These are phyloP conservation scores for Scaptomyza polygonia DNA, from an alignment of 2,888 invertebrate species.

Conservation along the genomic window DNA sequence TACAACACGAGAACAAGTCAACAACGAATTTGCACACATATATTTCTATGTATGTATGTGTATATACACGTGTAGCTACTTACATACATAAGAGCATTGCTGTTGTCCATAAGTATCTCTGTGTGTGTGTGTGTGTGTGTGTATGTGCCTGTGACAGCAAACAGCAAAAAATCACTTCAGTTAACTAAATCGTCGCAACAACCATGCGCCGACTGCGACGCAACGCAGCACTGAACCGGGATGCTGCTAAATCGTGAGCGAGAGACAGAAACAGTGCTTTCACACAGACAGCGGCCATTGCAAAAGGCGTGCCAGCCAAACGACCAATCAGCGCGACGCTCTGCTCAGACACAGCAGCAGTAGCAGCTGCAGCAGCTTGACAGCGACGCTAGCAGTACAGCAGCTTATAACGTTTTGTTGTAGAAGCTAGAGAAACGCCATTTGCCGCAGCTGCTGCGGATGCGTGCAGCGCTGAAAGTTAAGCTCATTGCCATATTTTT, in stretches of 20 bases:
- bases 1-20: constrained; percentile 81
- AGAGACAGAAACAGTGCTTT: constrained; percentile 30
- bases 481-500: constrained; percentile 79
- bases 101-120: constrained; percentile 29
- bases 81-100: constrained; percentile 68
- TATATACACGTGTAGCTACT: constrained; percentile 73
- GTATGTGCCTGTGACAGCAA: constrained; percentile 64
- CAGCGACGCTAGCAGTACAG: constrained; percentile 26
- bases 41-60: constrained; percentile 8
- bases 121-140: constrained; percentile 28
- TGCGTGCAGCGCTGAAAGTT: constrained; percentile 68
- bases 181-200: constrained; percentile 80
- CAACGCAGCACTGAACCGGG: constrained; percentile 42
- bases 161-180: constrained; percentile 80
- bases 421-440: constrained; percentile 33
- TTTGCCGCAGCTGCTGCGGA: constrained; percentile 46
- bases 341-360: constrained; percentile 8
- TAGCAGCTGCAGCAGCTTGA: constrained; percentile 8
- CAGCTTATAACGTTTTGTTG: neutral
- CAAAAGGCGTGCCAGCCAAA: constrained; percentile 58
- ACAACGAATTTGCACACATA: constrained; percentile 67
- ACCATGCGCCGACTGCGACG: constrained; percentile 75
- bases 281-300: constrained; percentile 63
- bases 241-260: constrained; percentile 21
- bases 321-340: constrained; percentile 49